Conservation (phyloP, 2,113 vertebrate species). For the Pholis gunnellus region DNA sequence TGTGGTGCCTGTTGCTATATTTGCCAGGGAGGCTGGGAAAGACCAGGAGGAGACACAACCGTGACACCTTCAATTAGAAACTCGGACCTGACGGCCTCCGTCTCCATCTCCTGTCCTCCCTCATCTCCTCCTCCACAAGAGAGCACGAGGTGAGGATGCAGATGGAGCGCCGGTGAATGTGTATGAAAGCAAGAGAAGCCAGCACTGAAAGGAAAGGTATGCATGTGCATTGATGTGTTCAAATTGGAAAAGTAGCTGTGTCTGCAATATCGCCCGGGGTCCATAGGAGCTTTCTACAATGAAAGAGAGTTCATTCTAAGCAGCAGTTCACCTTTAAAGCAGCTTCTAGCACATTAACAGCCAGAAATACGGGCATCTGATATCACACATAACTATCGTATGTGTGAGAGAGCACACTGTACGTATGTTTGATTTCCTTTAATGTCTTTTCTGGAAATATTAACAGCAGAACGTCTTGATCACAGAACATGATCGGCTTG, state of each 20-base stretch:
- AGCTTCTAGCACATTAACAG: conserved; percentile 4
- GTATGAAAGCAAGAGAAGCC: background rate
- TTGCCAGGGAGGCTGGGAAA: conserved; percentile 73
- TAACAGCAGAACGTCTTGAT: conserved; percentile 10
- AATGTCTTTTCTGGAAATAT: background rate
- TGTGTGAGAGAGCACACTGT: background rate
- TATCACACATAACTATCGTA: background rate
- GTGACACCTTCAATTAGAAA: conserved; percentile 68
- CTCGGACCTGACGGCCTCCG: conserved; percentile 20
- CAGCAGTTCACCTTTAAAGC: background rate
- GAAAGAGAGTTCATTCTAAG: background rate
- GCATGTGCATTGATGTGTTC: background rate
- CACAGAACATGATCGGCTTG: background rate
- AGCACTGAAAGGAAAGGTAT: background rate
- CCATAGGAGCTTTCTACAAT: background rate
- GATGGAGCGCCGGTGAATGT: background rate
- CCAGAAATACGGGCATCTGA: conserved; percentile 12
- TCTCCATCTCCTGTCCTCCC: conserved; percentile 19
- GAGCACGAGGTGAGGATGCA: conserved; percentile 20
- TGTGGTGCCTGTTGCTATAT: conserved; percentile 74
- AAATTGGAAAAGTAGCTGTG: background rate
- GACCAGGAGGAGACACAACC: conserved; percentile 53
- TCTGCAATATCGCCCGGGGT: conserved; percentile 1
- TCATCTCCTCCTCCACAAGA: conserved; percentile 4
- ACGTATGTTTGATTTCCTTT: conserved; percentile 4